Evolutionary conservation across 2,888 invertebrate genomes (phyloP), one percentile per base, ranked within the genome.

Genomic region (Epinotia ramella): DNA sequence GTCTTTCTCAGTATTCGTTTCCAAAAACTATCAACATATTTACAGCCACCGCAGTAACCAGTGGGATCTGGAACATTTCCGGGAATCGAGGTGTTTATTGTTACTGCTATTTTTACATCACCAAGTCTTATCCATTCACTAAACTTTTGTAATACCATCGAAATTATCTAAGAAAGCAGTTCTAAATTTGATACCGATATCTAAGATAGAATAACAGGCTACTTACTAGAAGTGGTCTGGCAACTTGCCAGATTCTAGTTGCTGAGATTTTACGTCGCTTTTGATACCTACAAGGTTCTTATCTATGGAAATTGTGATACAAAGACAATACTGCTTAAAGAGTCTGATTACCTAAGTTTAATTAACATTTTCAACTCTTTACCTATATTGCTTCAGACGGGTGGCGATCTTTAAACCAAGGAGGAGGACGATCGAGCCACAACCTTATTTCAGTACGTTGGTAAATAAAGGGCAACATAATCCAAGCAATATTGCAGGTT

Each of bases 71-170:
- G 64, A 77, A 64, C 65, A 62, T 62, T 77, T 77, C 77, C 77
- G 73, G 77, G 73, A 53, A 53, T 46, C n/a, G 46, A 2, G 11
- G 49, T 60, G 77, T 79, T 77, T 80, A 77, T 78, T 78, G 74
- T 77, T 76, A 69, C 57, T 67, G 49, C 76, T 77, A 74, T 79
- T 79, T 77, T 66, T 73, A 73, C 63, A 71, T 56, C 24, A 56
- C 53, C 16, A 40, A 60, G 53, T 71, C 75, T 75, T 59, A 40
- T 44, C 53, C 40, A 24, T 74, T 74, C 24, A 69, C 16, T 7
- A 24, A 65, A 75, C 24, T 66, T 70, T 65, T 71, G 24, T 56
- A 60, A 70, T 46, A 65, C 44, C 44, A 28, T 66, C 65, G 5
- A 66, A 60, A 60, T 40, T 53, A 18, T 60, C 59, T 75, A 59